Base-by-base conservation (phyloP, 2,797 vertebrate genomes). In the Diceros bicornis region DNA sequence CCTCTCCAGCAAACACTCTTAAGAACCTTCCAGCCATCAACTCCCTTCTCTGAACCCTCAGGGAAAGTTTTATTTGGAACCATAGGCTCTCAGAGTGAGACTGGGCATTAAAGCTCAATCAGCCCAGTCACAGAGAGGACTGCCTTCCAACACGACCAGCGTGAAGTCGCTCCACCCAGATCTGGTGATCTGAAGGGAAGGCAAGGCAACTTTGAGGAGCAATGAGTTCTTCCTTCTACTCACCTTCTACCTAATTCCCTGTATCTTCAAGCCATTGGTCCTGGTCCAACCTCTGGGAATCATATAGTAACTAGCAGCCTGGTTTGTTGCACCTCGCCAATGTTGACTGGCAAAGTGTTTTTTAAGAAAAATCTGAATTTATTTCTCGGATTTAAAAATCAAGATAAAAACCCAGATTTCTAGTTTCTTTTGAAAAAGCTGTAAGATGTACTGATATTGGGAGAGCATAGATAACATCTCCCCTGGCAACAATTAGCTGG, bases 361-460 rank as follows among this genome's bases (percentile, higher is more conserved):
- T 85, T 94, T 29, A 21, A 29, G 11, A 41, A 68, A 90, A 83
- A 57, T 37, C n/a, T 82, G 4, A 66, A 69, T 93, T 34, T 90
- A 57, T 69, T 94, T 21, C 20, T 41, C 34, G 90, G 41, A 81
- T 84, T 79, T 91, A 64, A 95, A 92, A 94, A 83, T 62, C 23
- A 79, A 87, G 83, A 75, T 88, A 41, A 82, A 77, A 93, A 68
- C 25, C 1, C 13, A 59, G 2, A 86, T 86, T 62, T 85, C 57
- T 93, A 34, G 25, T 37, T 91, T 92, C 34, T 87, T 91, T 85
- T 41, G 5, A 84, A 62, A 94, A 90, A 79, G 6, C 34, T 69
- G 17, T 25, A 74, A 74, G 52, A 37, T 75, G 13, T 32, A 69
- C 5, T 34, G 47, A 29, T 50, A 55, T 6, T 69, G 5, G 61